Conservation (phyloP, 2,113 vertebrate genomes). For the Bostrychus sinensis region DNA sequence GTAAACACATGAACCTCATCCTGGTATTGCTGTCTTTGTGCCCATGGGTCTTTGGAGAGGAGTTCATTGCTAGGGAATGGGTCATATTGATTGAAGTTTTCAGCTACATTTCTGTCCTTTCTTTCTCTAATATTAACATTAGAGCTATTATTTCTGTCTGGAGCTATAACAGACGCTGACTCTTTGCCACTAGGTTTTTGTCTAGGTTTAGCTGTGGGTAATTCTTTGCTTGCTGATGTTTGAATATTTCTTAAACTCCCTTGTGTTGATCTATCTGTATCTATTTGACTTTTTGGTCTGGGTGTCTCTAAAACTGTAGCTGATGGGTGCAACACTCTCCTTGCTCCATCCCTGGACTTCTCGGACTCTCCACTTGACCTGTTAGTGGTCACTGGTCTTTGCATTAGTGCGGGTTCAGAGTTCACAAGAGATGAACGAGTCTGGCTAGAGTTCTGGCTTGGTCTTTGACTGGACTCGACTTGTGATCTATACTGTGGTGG, state of each 20-base stretch:
- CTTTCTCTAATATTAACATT: constrained; percentile 18
- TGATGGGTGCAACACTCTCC: constrained; percentile 34
- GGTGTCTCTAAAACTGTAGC: constrained; percentile 6
- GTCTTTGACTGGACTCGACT: constrained; percentile 26
- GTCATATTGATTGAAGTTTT: constrained; percentile 34
- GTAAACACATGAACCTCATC: constrained; percentile 40
- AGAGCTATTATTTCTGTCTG: constrained; percentile 10
- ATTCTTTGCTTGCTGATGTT: constrained; percentile 25
- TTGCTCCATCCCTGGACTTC: constrained; percentile 11
- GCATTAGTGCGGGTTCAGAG: constrained; percentile 18
- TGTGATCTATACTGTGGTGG: constrained; percentile 11
- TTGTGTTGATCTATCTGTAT: constrained; percentile 8
- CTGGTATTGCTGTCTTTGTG: constrained; percentile 30
- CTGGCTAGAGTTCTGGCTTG: constrained; percentile 18
- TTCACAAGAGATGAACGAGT: constrained; percentile 22
- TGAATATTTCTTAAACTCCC: constrained; percentile 22
- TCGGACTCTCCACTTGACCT: constrained; percentile 17
- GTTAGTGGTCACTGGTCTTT: constrained; percentile 5
- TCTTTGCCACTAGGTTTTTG: constrained; percentile 50
- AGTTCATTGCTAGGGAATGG: constrained; percentile 52
- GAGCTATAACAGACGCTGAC: constrained; percentile 1
- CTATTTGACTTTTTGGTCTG: constrained; percentile 29
- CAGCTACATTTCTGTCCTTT: neutral
- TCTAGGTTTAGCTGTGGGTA: constrained; percentile 71
- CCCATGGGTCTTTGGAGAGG: constrained; percentile 56